Base-by-base conservation (phyloP, 2,113 vertebrate species). In the Nothocercus julius region DNA sequence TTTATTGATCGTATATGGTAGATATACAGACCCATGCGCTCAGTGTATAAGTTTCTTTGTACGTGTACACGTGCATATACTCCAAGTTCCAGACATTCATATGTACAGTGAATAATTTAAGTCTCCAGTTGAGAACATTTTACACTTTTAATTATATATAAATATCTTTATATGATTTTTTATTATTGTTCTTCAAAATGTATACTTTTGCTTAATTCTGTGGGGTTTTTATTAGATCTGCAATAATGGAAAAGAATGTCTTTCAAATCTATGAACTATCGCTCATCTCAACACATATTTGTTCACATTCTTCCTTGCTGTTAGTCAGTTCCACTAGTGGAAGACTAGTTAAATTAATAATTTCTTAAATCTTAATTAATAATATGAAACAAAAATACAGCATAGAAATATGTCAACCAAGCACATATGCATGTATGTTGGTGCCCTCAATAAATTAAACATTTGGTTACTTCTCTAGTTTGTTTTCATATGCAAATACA, bases 1-100 rank as follows among this genome's bases (percentile, higher is more conserved):
- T 81, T 90, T 96, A 96, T 85, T 95, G 85, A 90, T 96, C 63
- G 45, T 59, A 27, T 94, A 45, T 92, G 68, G 73, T 81, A 94
- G 94, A 92, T 85, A 36, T 36, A 38, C 24, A 94, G 85, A 85
- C 67, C 93, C 40, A 34, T 67, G 13, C 8, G 36, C 11, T 85
- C 51, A 68, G 19, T 56, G 16, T 73, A 54, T 68, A 84, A 84
- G 69, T 87, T 87, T 79, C 47, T 92, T 51, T 64, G 58, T 49
- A 21, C 73, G 32, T n/a, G 1, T 88, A 88, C 94, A 67, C n/a
- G 24, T 70, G 44, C 27, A 27, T 69, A 34, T 22, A 51, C 3
- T 83, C 63, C 88, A 76, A 72, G 51, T 27, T 21, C 70, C 93
- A 27, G 30, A 27, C 16, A 5, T 66, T 67, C 54, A 62, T 85